Evolutionary conservation across 1,140 invertebrate genomes (phyloP).

Genomic region (Bombus haemorrhoidalis): DNA sequence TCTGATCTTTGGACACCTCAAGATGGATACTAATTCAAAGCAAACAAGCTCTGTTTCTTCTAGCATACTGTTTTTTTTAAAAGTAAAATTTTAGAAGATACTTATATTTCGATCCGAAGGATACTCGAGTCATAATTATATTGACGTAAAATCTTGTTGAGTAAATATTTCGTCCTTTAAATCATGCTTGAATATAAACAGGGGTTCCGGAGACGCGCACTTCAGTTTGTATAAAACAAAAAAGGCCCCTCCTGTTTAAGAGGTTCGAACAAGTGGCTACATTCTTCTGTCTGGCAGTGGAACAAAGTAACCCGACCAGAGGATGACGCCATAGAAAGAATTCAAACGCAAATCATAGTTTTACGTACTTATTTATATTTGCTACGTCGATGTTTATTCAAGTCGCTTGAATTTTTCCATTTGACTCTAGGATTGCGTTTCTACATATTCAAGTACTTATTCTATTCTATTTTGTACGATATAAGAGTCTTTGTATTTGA

Average conservation of each 20-base stretch:
- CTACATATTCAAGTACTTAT: not conserved
- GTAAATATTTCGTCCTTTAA: constrained; percentile 37
- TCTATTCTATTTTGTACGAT: no score
- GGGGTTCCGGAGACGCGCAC: constrained; percentile 34
- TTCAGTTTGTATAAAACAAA: constrained; percentile 41
- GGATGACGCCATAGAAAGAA: not conserved
- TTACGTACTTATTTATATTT: not conserved
- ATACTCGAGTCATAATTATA: not conserved
- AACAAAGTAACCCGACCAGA: constrained; percentile 8
- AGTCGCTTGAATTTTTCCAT: not conserved
- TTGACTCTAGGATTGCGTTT: not conserved
- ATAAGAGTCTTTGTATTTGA: not conserved
- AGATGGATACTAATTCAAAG: no score
- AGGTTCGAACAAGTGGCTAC: constrained; percentile 49
- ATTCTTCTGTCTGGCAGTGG: constrained; percentile 31
- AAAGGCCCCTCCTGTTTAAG: constrained; percentile 37
- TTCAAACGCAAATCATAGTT: not conserved
- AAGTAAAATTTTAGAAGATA: not conserved
- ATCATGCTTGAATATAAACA: constrained; percentile 46
- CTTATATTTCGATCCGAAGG: not conserved
- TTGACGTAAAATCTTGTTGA: not conserved
- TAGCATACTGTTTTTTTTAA: not conserved
- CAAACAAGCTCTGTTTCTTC: not conserved
- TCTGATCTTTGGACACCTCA: not conserved
- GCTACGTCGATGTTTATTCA: not conserved